These are phyloP conservation scores for Netelia fuscicornis DNA, from an alignment of 2,888 invertebrate species.

Conservation along the genomic window DNA sequence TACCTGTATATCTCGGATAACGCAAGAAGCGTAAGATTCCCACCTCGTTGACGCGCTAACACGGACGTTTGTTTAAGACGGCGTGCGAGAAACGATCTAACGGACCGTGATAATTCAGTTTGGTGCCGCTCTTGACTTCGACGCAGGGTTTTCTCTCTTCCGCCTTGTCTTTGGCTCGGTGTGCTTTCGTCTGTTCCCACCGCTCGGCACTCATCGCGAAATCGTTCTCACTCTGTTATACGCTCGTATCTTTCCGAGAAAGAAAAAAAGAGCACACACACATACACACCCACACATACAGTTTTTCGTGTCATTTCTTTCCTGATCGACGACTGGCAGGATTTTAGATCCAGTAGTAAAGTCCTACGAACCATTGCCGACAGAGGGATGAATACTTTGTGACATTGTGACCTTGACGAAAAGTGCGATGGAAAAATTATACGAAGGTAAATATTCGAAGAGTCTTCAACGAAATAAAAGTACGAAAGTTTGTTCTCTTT, in stretches of 20 bases:
- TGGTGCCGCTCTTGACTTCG: slow-evolving; percentile 62
- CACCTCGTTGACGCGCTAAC: slow-evolving; percentile 69
- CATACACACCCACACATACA: neutral
- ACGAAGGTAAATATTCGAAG: too few relatives aligned
- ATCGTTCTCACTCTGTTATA: neutral
- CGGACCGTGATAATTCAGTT: slow-evolving; percentile 73
- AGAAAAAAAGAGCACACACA: too few relatives aligned
- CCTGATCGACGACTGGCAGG: neutral
- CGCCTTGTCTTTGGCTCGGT: neutral
- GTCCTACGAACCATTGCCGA: too few relatives aligned
- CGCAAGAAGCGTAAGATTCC: slow-evolving; percentile 59
- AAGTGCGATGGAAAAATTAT: too few relatives aligned
- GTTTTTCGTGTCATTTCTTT: neutral
- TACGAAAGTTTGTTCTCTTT: too few relatives aligned
- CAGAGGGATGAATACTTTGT: too few relatives aligned
- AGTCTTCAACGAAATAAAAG: too few relatives aligned
- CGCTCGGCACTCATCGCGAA: neutral
- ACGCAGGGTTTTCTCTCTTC: slow-evolving; percentile 29
- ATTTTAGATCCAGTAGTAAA: too few relatives aligned
- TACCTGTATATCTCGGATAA: neutral
- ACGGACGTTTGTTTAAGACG: slow-evolving; percentile 68
- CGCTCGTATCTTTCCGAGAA: neutral
- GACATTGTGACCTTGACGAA: too few relatives aligned
- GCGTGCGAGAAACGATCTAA: slow-evolving; percentile 67
- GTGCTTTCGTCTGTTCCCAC: neutral